Conservation (phyloP, 2,113 vertebrate species). For the Oncorhynchus mykiss region DNA sequence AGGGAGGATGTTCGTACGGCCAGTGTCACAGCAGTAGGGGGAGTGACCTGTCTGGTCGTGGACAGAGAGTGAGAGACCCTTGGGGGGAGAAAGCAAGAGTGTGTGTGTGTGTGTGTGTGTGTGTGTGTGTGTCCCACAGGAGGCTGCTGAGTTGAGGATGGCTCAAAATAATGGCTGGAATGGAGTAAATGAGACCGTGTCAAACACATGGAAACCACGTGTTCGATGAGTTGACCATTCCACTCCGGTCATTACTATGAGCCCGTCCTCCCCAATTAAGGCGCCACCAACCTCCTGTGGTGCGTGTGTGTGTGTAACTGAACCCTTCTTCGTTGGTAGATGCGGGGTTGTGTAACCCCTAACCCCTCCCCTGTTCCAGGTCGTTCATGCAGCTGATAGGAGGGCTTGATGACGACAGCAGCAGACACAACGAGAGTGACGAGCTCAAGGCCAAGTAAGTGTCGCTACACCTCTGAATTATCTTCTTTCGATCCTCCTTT, state of each 20-base stretch:
- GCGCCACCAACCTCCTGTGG: neutral
- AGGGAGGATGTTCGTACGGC: conserved; percentile 72
- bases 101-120: neutral
- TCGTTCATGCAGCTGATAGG: conserved; percentile 75
- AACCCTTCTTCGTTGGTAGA: neutral
- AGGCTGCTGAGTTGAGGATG: too few species aligned
- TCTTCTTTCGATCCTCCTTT: too few species aligned
- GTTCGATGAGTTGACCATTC: too few species aligned
- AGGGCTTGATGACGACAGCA: conserved; percentile 64
- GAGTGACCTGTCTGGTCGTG: conserved; percentile 76
- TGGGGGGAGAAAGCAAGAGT: neutral
- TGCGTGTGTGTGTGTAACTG: neutral
- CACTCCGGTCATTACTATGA: too few species aligned
- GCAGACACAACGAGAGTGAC: conserved; percentile 53
- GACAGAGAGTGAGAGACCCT: conserved; percentile 70
- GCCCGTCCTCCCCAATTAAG: too few species aligned
- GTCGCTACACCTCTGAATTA: neutral
- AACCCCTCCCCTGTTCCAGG: conserved; percentile 35
- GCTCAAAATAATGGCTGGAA: too few species aligned
- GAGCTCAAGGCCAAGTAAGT: conserved; percentile 69
- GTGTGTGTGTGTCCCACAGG: too few species aligned
- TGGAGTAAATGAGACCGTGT: too few species aligned
- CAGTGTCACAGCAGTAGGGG: conserved; percentile 67
- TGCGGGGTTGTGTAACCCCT: neutral
- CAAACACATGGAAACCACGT: too few species aligned